A percentile compares a stretch with the other conserved stretches of the same genome.
Evolutionary conservation across 64 coral and sea anemone genomes (phyloP).

Genomic region (Pocillopora verrucosa): DNA sequence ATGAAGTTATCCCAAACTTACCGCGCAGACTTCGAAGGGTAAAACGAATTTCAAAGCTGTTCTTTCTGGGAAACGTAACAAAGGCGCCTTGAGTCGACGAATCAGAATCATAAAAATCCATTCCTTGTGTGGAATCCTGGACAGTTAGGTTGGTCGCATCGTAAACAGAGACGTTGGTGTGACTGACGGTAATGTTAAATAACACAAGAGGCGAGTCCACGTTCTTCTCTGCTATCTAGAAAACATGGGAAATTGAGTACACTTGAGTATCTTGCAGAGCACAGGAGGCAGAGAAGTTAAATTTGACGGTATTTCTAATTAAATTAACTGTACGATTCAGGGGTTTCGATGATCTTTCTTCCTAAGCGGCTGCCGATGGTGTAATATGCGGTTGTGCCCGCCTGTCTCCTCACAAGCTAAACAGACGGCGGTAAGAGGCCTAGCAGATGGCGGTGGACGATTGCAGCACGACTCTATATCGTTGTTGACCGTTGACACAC

Average conservation of each 20-base stretch:
- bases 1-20: not conserved
- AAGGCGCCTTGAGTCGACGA: constrained; percentile 49
- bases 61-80: constrained; percentile 46
- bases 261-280: not conserved
- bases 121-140: constrained; percentile 58
- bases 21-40: constrained; percentile 41
- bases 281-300: too few species aligned
- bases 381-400: too few species aligned
- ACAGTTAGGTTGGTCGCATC: constrained; percentile 81
- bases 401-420: too few species aligned
- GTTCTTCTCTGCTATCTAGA: constrained; percentile 37
- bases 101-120: constrained; percentile 66
- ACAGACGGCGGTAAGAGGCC: too few species aligned
- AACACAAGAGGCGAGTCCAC: constrained; percentile 65
- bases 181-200: constrained; percentile 82
- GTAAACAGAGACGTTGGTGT: constrained; percentile 54
- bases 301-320: too few species aligned
- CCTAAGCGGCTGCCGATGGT: too few species aligned
- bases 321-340: too few species aligned
- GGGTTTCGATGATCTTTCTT: too few species aligned
- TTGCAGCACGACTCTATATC: too few species aligned
- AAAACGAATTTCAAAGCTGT: constrained; percentile 56
- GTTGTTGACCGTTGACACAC: too few species aligned
- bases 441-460: too few species aligned
- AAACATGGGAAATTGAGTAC: not conserved